A percentile compares a stretch with the other conserved stretches of the same genome.
Conservation (phyloP, 2,113 vertebrate genomes). For the Aphyosemion australe region DNA sequence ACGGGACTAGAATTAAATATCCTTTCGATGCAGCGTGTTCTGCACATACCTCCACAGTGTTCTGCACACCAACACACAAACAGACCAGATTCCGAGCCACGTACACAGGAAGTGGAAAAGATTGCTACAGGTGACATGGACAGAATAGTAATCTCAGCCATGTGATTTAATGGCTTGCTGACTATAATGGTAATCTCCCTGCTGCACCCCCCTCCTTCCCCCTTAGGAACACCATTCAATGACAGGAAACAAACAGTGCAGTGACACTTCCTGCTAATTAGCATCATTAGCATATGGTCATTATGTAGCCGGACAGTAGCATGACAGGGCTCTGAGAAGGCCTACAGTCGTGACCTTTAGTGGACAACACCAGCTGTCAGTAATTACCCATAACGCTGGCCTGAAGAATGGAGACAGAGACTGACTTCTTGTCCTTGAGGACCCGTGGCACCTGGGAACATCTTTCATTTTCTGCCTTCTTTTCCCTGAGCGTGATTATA, state of each 20-base stretch:
- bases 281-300: conserved; percentile 81
- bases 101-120: not conserved
- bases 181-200: conserved; percentile 68
- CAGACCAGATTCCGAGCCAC: not conserved
- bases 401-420: conserved; percentile 55
- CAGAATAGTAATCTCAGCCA: conserved; percentile 54
- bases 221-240: conserved; percentile 55
- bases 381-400: conserved; percentile 76
- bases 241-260: conserved; percentile 82
- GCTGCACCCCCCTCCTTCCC: conserved; percentile 24
- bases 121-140: conserved; percentile 31
- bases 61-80: not conserved
- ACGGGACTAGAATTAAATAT: conserved; percentile 6
- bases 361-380: conserved; percentile 83
- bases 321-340: conserved; percentile 78
- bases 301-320: conserved; percentile 78
- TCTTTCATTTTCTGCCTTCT: conserved; percentile 38
- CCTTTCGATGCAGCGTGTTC: not conserved
- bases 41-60: not conserved
- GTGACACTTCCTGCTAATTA: conserved; percentile 82
- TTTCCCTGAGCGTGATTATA: conserved; percentile 16
- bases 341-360: conserved; percentile 81
- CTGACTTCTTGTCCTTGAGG: conserved; percentile 66
- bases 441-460: conserved; percentile 31
- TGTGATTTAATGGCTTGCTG: conserved; percentile 60